Conservation (phyloP, 2,888 invertebrate species). For the Drosophila cracens region DNA sequence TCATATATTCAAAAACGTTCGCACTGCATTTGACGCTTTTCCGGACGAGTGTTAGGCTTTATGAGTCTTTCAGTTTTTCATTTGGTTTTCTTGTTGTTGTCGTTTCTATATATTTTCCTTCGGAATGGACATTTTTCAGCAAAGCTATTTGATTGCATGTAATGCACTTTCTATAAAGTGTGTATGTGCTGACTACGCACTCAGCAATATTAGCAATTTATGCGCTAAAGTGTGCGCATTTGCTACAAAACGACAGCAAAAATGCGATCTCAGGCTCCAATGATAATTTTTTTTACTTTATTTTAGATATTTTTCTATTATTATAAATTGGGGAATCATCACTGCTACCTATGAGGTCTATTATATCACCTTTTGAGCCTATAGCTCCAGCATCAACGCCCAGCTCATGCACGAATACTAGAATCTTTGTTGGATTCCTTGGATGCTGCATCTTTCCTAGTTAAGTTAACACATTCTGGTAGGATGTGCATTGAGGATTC, state of each 20-base stretch:
- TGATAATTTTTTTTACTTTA: not conserved
- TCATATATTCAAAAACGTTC: conserved; percentile 6
- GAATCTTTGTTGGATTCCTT: no score
- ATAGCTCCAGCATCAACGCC: no score
- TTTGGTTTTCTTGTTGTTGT: conserved; percentile 15
- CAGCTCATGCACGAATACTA: no score
- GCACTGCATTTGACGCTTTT: conserved; percentile 45
- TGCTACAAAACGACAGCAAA: conserved; percentile 26
- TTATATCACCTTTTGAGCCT: no score
- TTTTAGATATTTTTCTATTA: not conserved
- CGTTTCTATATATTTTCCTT: conserved; percentile 3
- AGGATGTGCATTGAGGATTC: no score
- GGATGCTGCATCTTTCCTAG: no score
- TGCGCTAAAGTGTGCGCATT: conserved; percentile 66
- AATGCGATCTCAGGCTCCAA: conserved; percentile 10
- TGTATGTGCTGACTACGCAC: conserved; percentile 41
- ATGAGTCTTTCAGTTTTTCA: conserved; percentile 21
- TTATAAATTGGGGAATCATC: not conserved
- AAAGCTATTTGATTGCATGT: conserved; percentile 50
- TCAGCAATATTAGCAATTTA: conserved; percentile 76
- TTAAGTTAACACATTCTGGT: no score
- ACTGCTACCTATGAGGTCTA: no score
- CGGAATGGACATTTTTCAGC: conserved; percentile 30
- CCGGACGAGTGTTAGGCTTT: conserved; percentile 17
- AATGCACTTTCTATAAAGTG: conserved; percentile 47